Conservation (phyloP, 1,140 invertebrate genomes). For the Drosophila elegans region DNA sequence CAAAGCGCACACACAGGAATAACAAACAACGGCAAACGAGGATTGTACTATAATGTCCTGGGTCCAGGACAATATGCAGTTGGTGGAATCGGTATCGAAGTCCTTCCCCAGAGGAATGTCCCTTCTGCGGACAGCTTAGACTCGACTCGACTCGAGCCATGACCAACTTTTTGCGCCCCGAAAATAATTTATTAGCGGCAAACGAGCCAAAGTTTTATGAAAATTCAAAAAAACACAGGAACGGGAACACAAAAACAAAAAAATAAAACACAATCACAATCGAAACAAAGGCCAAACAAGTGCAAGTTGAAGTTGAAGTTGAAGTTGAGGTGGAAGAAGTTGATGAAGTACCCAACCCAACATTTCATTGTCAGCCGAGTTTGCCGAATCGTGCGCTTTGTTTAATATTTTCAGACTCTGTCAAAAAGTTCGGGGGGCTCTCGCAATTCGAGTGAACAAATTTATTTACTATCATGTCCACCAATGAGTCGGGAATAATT, state of each 20-base stretch:
- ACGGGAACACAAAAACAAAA: not conserved
- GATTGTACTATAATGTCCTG: conserved; percentile 59
- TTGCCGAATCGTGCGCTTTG: conserved; percentile 49
- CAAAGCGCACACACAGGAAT: conserved; percentile 77
- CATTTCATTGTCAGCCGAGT: conserved; percentile 63
- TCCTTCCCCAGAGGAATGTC: conserved; percentile 34
- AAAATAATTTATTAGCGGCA: conserved; percentile 82
- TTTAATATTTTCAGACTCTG: conserved; percentile 71
- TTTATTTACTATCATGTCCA: conserved; percentile 61
- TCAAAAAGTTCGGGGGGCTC: conserved; percentile 47
- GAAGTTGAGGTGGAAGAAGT: conserved; percentile 38
- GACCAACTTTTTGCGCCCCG: conserved; percentile 51
- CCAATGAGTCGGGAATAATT: conserved; percentile 7
- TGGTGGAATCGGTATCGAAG: conserved; percentile 62
- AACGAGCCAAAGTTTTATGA: conserved; percentile 81
- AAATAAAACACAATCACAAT: conserved; percentile 21
- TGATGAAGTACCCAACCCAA: conserved; percentile 38
- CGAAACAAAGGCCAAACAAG: conserved; percentile 49
- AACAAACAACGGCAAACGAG: conserved; percentile 63
- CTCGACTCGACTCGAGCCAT: conserved; percentile 22
- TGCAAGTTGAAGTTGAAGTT: conserved; percentile 36
- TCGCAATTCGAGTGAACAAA: conserved; percentile 34
- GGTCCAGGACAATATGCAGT: conserved; percentile 55
- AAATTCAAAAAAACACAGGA: conserved; percentile 66
- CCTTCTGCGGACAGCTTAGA: conserved; percentile 68